Conservation (phyloP, 2,113 vertebrate species). For the Chloroceryle aenea region DNA sequence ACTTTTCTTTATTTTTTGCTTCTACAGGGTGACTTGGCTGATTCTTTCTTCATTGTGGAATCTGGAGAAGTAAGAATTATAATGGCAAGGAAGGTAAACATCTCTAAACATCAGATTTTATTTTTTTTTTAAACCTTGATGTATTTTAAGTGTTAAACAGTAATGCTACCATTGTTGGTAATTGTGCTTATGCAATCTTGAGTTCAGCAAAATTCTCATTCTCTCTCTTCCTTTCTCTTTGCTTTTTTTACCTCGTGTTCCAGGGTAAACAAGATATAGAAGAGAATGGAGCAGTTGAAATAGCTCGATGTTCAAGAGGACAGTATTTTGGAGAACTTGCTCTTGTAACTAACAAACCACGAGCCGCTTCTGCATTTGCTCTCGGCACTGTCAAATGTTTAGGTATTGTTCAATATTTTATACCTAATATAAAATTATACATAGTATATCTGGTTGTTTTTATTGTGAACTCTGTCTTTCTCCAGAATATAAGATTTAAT, state of each 20-base stretch:
- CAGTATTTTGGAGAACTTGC: conserved; percentile 98
- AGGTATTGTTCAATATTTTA: conserved; percentile 79
- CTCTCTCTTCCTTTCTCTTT: not conserved
- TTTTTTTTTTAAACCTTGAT: not conserved
- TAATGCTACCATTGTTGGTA: not conserved
- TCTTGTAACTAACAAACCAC: conserved; percentile 96
- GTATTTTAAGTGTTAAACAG: not conserved
- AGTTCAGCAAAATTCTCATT: not conserved
- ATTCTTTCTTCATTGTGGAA: conserved; percentile 98
- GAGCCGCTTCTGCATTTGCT: conserved; percentile 97
- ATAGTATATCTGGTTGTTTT: not conserved
- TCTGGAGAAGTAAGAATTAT: conserved; percentile 97
- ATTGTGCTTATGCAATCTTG: not conserved
- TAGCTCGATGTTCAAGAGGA: conserved; percentile 91
- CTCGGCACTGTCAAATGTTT: conserved; percentile 96
- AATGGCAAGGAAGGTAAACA: conserved; percentile 92
- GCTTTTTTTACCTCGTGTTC: not conserved
- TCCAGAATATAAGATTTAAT: not conserved
- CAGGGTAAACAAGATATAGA: conserved; percentile 80
- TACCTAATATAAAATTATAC: not conserved
- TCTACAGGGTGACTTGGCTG: conserved; percentile 90
- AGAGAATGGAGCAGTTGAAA: conserved; percentile 89
- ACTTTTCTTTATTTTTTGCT: conserved; percentile 18
- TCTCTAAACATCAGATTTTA: not conserved
- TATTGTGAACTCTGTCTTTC: not conserved